Percentiles rank a stretch among this genome's conserved stretches.
phyloP scores from a whole-genome alignment of 2,113 vertebrate genomes.

The Agapornis roseicollis region DNA sequence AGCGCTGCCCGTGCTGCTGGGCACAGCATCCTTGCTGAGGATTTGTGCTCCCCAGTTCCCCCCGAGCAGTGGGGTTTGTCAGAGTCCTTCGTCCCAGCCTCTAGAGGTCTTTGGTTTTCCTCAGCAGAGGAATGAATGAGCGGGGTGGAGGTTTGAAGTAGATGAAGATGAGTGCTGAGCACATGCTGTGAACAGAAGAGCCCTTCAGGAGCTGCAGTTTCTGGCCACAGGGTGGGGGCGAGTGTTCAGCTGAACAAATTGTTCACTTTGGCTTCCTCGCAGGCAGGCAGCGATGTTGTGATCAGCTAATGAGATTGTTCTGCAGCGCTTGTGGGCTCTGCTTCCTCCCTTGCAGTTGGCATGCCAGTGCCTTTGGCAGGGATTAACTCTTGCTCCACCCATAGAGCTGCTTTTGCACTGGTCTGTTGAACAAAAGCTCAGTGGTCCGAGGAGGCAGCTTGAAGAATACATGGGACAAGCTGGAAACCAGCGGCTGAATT shows the following conservation, averaged over 20 bases:
- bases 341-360: constrained; percentile 1
- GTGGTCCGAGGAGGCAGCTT: not conserved
- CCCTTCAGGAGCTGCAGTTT: not conserved
- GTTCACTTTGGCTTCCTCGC: constrained; percentile 46
- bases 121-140: not conserved
- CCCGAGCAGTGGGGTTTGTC: not conserved
- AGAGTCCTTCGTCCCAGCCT: not conserved
- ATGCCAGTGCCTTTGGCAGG: not conserved
- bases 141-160: not conserved
- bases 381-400: not conserved
- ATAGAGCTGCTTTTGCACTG: not conserved
- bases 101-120: not conserved
- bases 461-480: not conserved
- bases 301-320: constrained; percentile 28
- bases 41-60: not conserved
- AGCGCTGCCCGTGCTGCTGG: not conserved
- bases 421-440: not conserved
- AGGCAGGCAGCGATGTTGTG: not conserved
- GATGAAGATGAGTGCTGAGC: not conserved
- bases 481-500: not conserved
- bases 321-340: not conserved
- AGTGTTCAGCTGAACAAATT: constrained; percentile 40
- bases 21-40: not conserved
- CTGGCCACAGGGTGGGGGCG: constrained; percentile 2
- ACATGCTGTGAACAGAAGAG: not conserved